These are phyloP conservation scores for Drosophila fungiperda DNA, from an alignment of 2,888 invertebrate species.

Conservation along the genomic window DNA sequence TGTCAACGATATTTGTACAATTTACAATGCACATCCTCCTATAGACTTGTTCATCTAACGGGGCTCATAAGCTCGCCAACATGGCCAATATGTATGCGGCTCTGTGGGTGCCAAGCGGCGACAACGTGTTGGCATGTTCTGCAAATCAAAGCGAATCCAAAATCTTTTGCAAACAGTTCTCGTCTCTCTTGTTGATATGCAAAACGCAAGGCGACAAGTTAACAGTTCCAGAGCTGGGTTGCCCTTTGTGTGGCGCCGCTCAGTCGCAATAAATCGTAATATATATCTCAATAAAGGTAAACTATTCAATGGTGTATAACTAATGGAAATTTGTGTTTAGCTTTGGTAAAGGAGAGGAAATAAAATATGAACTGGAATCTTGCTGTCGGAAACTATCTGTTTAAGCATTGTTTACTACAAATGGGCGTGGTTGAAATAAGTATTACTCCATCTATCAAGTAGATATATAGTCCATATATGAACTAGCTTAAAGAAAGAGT, in stretches of 20 bases:
- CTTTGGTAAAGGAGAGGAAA: neutral
- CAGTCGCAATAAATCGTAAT: slow-evolving; percentile 27
- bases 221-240: slow-evolving; percentile 26
- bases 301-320: neutral
- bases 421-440: neutral
- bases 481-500: neutral
- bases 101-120: slow-evolving; percentile 39
- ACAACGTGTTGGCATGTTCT: slow-evolving; percentile 45
- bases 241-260: slow-evolving; percentile 45
- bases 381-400: neutral
- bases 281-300: slow-evolving; percentile 13
- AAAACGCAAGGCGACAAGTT: slow-evolving; percentile 16
- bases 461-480: neutral
- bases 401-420: neutral
- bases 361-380: neutral
- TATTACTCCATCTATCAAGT: neutral
- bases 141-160: slow-evolving; percentile 26
- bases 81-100: slow-evolving; percentile 16
- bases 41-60: slow-evolving; percentile 59
- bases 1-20: slow-evolving; percentile 52
- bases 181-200: slow-evolving; percentile 36
- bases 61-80: slow-evolving; percentile 56
- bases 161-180: slow-evolving; percentile 24
- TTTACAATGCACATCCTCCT: slow-evolving; percentile 33
- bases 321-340: neutral